Conservation (phyloP, 2,888 invertebrate genomes). For the Sturmia bella region DNA sequence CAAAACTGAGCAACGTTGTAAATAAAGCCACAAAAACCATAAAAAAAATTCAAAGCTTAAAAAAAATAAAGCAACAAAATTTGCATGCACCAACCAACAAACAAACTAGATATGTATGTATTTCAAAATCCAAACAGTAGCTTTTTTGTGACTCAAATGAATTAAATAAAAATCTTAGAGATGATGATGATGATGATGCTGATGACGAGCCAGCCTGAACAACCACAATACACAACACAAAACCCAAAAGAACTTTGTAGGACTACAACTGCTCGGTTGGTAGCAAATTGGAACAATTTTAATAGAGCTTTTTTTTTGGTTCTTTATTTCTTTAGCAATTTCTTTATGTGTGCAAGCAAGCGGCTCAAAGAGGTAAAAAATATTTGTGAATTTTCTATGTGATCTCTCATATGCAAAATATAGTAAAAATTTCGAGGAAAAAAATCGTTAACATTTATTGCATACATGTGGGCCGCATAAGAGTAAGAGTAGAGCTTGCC, state of each 20-base stretch:
- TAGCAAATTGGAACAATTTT: constrained; percentile 70
- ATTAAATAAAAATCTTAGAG: constrained; percentile 56
- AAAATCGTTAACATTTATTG: constrained; percentile 59
- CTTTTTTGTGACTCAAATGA: constrained; percentile 53
- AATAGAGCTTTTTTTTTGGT: constrained; percentile 43
- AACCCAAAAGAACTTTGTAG: constrained; percentile 15
- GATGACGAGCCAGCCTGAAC: constrained; percentile 29
- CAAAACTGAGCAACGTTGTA: constrained; percentile 7
- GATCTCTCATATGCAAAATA: constrained; percentile 66
- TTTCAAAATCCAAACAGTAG: constrained; percentile 64
- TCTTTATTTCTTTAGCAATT: constrained; percentile 29
- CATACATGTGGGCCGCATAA: constrained; percentile 65
- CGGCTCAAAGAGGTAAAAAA: constrained; percentile 5
- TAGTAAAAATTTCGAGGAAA: constrained; percentile 35
- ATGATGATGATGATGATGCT: constrained; percentile 40
- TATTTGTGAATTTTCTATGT: constrained; percentile 30
- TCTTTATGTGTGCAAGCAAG: not conserved
- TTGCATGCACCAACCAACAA: constrained; percentile 49
- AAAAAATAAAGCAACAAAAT: constrained; percentile 15
- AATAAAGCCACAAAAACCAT: constrained; percentile 58
- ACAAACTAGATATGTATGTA: too few species aligned
- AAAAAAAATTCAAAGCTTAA: constrained; percentile 52
- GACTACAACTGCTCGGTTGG: constrained; percentile 62
- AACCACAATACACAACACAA: not conserved
- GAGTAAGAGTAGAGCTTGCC: constrained; percentile 46